These are phyloP conservation scores for Pantelozetes paolii DNA, from an alignment of 2,888 invertebrate genomes.

Conservation along the genomic window DNA sequence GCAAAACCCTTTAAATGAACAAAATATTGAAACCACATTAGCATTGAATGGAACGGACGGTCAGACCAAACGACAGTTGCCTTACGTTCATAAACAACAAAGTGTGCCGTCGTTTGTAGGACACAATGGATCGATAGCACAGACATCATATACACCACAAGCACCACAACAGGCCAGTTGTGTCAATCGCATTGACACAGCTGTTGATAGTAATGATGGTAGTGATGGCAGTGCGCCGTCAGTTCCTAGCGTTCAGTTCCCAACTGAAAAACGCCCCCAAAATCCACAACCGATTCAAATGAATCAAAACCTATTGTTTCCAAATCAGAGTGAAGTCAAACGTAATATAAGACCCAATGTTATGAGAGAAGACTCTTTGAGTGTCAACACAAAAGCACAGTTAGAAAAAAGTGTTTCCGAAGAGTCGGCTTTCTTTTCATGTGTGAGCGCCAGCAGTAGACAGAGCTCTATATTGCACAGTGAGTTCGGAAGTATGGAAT, in stretches of 20 bases:
- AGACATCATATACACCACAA: neutral
- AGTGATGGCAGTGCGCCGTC: neutral
- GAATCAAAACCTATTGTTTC: constrained; percentile 29
- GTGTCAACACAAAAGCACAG: constrained; percentile 14
- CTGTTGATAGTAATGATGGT: constrained; percentile 1
- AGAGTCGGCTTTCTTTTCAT: constrained; percentile 46
- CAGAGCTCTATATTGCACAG: constrained; percentile 45
- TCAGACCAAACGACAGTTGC: constrained; percentile 28
- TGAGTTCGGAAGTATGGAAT: constrained; percentile 46
- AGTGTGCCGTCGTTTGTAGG: constrained; percentile 36
- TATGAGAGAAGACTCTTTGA: constrained; percentile 29
- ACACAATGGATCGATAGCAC: constrained; percentile 23
- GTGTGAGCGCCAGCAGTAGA: constrained; percentile 45
- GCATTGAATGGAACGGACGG: neutral
- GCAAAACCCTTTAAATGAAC: neutral
- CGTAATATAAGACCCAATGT: neutral
- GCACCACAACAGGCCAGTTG: neutral
- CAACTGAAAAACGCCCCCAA: constrained; percentile 15
- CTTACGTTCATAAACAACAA: constrained; percentile 35
- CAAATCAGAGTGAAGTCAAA: constrained; percentile 20
- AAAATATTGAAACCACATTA: neutral
- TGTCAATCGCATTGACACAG: neutral
- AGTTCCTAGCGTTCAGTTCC: neutral
- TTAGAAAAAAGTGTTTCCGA: constrained; percentile 46
- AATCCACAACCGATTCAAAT: constrained; percentile 3